Base-by-base conservation (phyloP, 1,140 invertebrate genomes). In the Heliothis subflexa region DNA sequence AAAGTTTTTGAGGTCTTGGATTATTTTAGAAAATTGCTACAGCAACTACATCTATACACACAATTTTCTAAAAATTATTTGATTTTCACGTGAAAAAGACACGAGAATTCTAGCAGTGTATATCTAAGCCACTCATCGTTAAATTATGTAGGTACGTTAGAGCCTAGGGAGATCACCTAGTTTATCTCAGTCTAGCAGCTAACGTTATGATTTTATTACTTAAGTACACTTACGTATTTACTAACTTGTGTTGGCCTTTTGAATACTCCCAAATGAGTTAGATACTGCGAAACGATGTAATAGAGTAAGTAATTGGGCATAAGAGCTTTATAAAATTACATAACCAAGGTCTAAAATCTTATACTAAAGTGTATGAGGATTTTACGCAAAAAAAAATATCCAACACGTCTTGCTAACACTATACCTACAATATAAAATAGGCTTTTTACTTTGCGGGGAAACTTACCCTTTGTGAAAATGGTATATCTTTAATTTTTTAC, bases 171-270 rank as follows among this genome's bases (percentile, higher is more conserved):
- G 28, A 40, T 40, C 33, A 40, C 21, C 14, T 2, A 45, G 28
- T 62, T 62, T 16, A 62, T 62, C 55, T 62, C 12, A 61, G 28
- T 61, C 33, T 45, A 40, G 33, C 33, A 40, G 33, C 14, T 62
- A 62, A 62, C 25, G 33, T 25, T n/a, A 10, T 62, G 45, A 62
- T 62, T 62, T 62, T 45, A 62, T 40, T 62, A 40, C 33, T 62
- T 13, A 18, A 14, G 61, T 14, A 40, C 13, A 62, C 59, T 33
- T 28, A 11, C 21, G 55, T 59, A 28, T 25, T 59, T 13, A 13
- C 21, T 7, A 18, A 55, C 54, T 21, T 14, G 16, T 10, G 7
- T 14, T 50, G 21, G 21, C 25, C 21, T 13, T 59, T 59, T 59
- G 21, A 25, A 59, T 59, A 59, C 25, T 28, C 21, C 11, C 55